phyloP scores from a whole-genome alignment of 35 echinoderm and acorn worm species.

The Acanthaster planci region DNA sequence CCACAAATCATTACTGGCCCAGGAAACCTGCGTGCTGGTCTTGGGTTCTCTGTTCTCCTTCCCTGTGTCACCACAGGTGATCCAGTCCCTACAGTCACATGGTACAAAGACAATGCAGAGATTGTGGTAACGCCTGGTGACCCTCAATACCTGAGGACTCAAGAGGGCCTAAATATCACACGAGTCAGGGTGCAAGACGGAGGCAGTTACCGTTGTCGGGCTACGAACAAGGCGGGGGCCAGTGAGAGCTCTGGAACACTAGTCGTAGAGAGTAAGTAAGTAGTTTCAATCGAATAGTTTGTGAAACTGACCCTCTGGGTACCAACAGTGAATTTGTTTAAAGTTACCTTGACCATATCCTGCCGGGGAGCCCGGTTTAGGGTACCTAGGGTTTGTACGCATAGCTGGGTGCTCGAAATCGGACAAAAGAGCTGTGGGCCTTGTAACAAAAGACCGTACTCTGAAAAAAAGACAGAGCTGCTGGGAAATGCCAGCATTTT shows the following conservation, averaged over 20 bases:
- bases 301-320: too few relatives aligned
- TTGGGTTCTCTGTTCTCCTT: constrained; percentile 51
- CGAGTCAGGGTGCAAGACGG: constrained; percentile 46
- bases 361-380: too few relatives aligned
- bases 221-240: constrained; percentile 65
- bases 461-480: too few relatives aligned
- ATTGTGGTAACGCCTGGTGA: constrained; percentile 50
- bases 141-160: constrained; percentile 63
- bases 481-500: too few relatives aligned
- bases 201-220: constrained; percentile 63
- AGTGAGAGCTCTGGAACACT: constrained; percentile 62
- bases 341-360: too few relatives aligned
- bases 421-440: too few relatives aligned
- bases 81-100: constrained; percentile 63
- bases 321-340: too few relatives aligned
- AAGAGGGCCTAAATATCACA: constrained; percentile 60
- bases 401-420: too few relatives aligned
- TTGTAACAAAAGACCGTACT: too few relatives aligned
- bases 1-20: constrained; percentile 62
- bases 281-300: not conserved
- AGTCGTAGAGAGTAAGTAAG: constrained; percentile 77
- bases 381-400: too few relatives aligned
- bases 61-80: constrained; percentile 78
- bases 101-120: constrained; percentile 73
- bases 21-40: constrained; percentile 38